Evolutionary conservation across 2,797 vertebrate genomes (phyloP).

Genomic region (Diglossa cyanea): DNA sequence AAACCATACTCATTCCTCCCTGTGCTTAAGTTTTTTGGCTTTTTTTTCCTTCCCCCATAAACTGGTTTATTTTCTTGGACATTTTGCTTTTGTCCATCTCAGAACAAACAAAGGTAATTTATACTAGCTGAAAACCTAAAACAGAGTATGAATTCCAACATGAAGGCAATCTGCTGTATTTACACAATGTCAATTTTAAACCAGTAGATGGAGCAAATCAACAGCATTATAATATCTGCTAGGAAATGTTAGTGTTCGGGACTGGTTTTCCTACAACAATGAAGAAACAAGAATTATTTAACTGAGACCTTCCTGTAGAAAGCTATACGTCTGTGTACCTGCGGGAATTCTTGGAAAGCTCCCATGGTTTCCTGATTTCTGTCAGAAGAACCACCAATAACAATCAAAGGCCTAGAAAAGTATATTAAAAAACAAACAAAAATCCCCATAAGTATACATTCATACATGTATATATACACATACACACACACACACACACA

Average conservation of each 20-base stretch:
- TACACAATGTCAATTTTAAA: neutral
- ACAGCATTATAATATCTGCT: neutral
- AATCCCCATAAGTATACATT: neutral
- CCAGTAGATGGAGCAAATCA: slow-evolving; percentile 43
- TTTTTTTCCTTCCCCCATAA: neutral
- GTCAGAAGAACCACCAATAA: slow-evolving; percentile 94
- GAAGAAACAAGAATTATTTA: neutral
- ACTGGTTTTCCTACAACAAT: neutral
- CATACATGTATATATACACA: too few species aligned
- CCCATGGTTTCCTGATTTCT: slow-evolving; percentile 91
- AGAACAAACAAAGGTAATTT: neutral
- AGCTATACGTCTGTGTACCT: slow-evolving; percentile 75
- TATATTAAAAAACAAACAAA: neutral
- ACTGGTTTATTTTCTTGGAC: neutral
- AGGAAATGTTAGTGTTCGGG: neutral
- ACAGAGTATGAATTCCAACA: neutral
- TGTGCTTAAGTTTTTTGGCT: rapidly evolving
- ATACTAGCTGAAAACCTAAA: neutral
- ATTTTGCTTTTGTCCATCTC: neutral
- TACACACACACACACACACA: too few species aligned
- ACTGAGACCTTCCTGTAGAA: neutral
- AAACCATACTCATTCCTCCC: neutral
- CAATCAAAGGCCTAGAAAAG: slow-evolving; percentile 88
- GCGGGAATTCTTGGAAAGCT: slow-evolving; percentile 97
- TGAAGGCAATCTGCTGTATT: neutral